Evolutionary conservation across 37 sponge, comb jelly and placozoan species (phyloP).

Genomic region (Cliona cf. orientalis): DNA sequence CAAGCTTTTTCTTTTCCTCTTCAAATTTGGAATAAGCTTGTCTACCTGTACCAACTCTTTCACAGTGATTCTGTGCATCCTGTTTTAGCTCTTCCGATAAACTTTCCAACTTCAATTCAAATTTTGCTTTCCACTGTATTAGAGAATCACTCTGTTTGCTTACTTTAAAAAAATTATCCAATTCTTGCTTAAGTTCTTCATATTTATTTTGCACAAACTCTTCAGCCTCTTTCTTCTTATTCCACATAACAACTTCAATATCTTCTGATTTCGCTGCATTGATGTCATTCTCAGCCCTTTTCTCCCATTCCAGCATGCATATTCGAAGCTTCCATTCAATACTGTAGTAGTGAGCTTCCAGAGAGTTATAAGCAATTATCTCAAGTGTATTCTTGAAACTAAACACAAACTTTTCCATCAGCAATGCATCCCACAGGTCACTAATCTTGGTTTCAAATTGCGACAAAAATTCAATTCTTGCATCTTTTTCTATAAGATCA

Average conservation of each 20-base stretch:
- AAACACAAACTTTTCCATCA: slow-evolving; percentile 53
- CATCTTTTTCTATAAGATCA: background rate
- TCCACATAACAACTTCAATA: too few species aligned
- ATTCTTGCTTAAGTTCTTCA: background rate
- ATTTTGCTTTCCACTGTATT: background rate
- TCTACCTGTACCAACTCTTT: background rate
- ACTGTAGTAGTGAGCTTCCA: slow-evolving; percentile 11
- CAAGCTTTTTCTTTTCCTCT: slow-evolving; percentile 33
- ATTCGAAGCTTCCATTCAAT: slow-evolving; percentile 20
- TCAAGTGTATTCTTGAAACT: slow-evolving; percentile 54
- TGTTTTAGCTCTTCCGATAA: background rate
- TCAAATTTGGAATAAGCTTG: background rate
- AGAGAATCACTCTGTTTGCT: background rate
- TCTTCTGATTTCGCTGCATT: too few species aligned
- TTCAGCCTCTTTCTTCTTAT: too few species aligned
- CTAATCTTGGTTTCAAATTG: background rate
- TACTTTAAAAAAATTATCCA: slow-evolving; percentile 13
- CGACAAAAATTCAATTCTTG: background rate
- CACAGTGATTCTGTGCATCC: background rate
- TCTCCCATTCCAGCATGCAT: slow-evolving; percentile 5
- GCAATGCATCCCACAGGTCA: slow-evolving; percentile 39
- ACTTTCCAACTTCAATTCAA: background rate
- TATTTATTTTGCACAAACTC: too few species aligned
- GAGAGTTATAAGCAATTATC: slow-evolving; percentile 17
- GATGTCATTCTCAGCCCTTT: background rate